Conservation (phyloP, 2,113 vertebrate genomes). For the Myanophis thanlyinensis region DNA sequence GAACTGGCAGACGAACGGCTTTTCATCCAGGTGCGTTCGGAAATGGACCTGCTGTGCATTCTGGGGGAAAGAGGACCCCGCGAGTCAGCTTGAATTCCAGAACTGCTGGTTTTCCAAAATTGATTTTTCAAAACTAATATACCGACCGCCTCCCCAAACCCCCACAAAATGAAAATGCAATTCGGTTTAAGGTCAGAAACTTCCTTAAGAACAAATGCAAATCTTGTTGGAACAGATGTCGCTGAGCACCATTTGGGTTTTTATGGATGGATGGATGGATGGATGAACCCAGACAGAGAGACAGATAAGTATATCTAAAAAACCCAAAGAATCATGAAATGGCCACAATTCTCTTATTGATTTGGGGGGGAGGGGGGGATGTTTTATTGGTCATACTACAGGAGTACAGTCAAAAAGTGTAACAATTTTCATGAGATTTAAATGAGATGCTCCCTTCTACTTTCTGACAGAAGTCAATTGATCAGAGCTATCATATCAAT, state of each 20-base stretch:
- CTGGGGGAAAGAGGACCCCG: constrained; percentile 57
- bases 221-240: not conserved
- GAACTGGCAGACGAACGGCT: constrained; percentile 87
- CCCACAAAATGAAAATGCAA: not conserved
- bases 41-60: constrained; percentile 96
- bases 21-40: constrained; percentile 89
- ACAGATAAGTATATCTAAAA: not conserved
- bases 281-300: not conserved
- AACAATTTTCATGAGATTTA: not conserved
- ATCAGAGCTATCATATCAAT: not conserved
- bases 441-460: not conserved
- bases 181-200: not conserved
- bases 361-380: not conserved
- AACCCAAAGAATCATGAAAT: not conserved
- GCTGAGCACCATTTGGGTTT: not conserved
- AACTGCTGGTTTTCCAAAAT: not conserved
- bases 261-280: not conserved
- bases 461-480: not conserved
- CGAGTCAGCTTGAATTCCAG: rapidly evolving
- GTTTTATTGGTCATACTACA: not conserved
- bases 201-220: not conserved
- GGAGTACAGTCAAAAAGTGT: not conserved
- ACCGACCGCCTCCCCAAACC: not conserved
- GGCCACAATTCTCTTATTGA: not conserved
- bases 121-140: not conserved